phyloP scores from a whole-genome alignment of 2,888 invertebrate species.

The Alloplasta piceator region DNA sequence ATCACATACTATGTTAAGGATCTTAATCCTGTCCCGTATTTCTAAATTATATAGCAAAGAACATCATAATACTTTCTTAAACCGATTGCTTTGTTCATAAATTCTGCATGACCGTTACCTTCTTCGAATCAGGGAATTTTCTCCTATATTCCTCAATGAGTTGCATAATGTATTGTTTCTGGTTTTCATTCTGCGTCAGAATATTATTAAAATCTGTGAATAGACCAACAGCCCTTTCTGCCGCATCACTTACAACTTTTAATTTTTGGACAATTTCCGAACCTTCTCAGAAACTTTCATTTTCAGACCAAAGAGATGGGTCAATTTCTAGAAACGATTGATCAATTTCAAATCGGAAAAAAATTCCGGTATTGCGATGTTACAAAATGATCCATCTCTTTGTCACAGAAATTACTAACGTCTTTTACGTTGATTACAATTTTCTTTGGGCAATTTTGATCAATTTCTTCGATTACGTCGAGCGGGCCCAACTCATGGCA shows the following conservation, averaged over 20 bases:
- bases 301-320: conserved; percentile 47
- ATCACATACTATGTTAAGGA: conserved; percentile 36
- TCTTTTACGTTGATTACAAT: conserved; percentile 43
- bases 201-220: conserved; percentile 38
- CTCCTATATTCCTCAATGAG: conserved; percentile 45
- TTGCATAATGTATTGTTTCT: conserved; percentile 44
- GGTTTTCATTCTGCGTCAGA: conserved; percentile 34
- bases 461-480: conserved; percentile 45
- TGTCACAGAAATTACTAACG: conserved; percentile 31
- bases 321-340: conserved; percentile 37
- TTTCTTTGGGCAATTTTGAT: conserved; percentile 39
- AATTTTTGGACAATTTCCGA: conserved; percentile 48
- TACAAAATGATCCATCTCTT: conserved; percentile 42
- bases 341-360: conserved; percentile 39
- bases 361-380: conserved; percentile 37
- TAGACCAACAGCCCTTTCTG: conserved; percentile 53
- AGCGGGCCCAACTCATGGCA: conserved; percentile 38
- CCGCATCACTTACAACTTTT: conserved; percentile 54
- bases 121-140: conserved; percentile 44
- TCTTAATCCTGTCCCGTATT: conserved; percentile 32
- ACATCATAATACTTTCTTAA: conserved; percentile 33
- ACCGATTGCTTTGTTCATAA: conserved; percentile 45
- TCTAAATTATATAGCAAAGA: conserved; percentile 41
- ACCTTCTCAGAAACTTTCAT: conserved; percentile 46
- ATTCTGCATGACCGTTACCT: conserved; percentile 45